A percentile compares a stretch with the other conserved stretches of the same genome.
Evolutionary conservation across 2,797 vertebrate species (phyloP).

Genomic region (Cryptoblepharus egeriae): DNA sequence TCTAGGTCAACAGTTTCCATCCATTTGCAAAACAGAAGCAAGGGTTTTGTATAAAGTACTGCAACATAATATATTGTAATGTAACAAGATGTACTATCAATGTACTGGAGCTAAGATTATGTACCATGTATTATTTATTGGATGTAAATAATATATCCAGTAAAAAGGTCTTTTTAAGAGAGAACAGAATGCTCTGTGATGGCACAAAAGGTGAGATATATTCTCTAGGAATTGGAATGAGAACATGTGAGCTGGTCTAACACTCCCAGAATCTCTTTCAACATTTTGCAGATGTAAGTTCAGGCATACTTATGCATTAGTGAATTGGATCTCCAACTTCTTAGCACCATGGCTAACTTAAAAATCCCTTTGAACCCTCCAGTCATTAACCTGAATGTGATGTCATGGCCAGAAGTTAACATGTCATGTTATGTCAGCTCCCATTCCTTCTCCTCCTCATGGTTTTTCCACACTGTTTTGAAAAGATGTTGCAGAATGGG

Average conservation of each 20-base stretch:
- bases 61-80: neutral
- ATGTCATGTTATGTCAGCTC: too few species aligned
- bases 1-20: neutral
- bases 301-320: neutral
- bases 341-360: too few species aligned
- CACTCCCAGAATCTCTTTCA: too few species aligned
- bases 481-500: too few species aligned
- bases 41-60: neutral
- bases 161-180: neutral
- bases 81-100: neutral
- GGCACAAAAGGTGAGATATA: neutral
- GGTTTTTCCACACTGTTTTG: too few species aligned
- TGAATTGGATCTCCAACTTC: too few species aligned
- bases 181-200: neutral
- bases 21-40: slow-evolving; percentile 1
- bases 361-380: too few species aligned
- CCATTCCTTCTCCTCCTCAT: too few species aligned
- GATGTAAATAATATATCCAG: neutral
- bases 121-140: slow-evolving; percentile 21
- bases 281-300: neutral
- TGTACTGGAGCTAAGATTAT: slow-evolving; percentile 1
- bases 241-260: neutral
- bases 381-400: too few species aligned
- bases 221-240: neutral
- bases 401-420: too few species aligned